These are phyloP conservation scores for Phyllotis vaccarum DNA, from an alignment of 2,797 vertebrate genomes.

Conservation along the genomic window DNA sequence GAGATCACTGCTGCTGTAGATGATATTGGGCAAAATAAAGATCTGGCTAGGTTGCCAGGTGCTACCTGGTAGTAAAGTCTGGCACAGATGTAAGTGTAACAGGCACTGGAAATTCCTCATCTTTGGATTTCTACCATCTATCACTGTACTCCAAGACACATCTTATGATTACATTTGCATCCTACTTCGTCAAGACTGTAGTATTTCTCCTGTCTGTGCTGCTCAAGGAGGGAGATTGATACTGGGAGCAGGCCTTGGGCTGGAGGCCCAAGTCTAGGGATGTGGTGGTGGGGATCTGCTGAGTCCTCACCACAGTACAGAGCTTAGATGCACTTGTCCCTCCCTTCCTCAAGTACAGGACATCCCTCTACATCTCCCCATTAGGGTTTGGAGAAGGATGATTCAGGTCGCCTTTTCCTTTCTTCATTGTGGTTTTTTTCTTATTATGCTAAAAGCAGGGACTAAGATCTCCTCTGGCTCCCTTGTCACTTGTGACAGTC, in stretches of 20 bases:
- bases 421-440: background rate
- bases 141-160: background rate
- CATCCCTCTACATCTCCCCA: background rate
- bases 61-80: background rate
- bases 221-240: background rate
- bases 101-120: background rate
- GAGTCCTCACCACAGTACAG: background rate
- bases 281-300: background rate
- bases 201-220: background rate
- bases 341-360: background rate
- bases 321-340: background rate
- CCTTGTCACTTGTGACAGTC: background rate
- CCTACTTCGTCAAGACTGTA: background rate
- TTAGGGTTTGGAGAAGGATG: background rate
- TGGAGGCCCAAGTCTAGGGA: background rate
- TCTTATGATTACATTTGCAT: background rate
- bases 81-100: background rate
- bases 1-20: background rate
- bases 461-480: background rate
- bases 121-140: background rate
- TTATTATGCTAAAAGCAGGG: background rate
- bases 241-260: background rate
- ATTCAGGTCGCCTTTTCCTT: background rate
- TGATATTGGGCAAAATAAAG: background rate
- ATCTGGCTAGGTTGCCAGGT: too few relatives aligned